These are phyloP conservation scores for Biston betularia DNA, from an alignment of 2,888 invertebrate species.

Conservation along the genomic window DNA sequence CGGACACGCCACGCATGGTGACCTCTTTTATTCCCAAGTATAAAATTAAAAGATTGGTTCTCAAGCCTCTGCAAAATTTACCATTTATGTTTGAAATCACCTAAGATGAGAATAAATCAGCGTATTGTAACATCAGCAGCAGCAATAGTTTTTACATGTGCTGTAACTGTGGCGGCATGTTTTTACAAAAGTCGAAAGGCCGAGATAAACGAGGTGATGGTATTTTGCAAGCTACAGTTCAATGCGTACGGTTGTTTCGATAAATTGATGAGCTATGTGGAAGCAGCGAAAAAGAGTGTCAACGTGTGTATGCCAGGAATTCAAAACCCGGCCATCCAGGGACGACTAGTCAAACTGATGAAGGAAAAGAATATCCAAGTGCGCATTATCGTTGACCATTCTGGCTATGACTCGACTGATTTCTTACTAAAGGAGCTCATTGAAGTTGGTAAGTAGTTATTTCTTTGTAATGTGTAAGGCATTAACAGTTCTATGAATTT, in stretches of 20 bases:
- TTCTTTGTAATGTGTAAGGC: no score
- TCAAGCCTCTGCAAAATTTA: constrained; percentile 49
- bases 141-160: constrained; percentile 75
- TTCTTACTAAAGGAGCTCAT: constrained; percentile 75
- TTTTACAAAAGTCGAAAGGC: constrained; percentile 71
- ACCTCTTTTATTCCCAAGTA: constrained; percentile 67
- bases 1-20: constrained; percentile 46
- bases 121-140: constrained; percentile 74
- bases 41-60: constrained; percentile 70
- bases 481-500: no score
- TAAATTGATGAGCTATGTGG: constrained; percentile 75
- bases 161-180: constrained; percentile 75
- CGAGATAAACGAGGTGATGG: constrained; percentile 81
- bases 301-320: constrained; percentile 81
- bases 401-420: constrained; percentile 73
- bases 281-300: constrained; percentile 70
- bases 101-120: constrained; percentile 75
- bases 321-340: constrained; percentile 80
- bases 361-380: constrained; percentile 71
- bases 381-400: constrained; percentile 73
- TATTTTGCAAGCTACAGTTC: constrained; percentile 80
- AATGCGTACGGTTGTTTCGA: constrained; percentile 80
- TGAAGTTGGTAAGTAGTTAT: constrained; percentile 68
- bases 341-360: constrained; percentile 69
- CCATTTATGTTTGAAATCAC: constrained; percentile 73